A percentile compares a stretch with the other conserved stretches of the same genome.
phyloP scores from a whole-genome alignment of 35 echinoderm and acorn worm species.

The Ptychodera flava region DNA sequence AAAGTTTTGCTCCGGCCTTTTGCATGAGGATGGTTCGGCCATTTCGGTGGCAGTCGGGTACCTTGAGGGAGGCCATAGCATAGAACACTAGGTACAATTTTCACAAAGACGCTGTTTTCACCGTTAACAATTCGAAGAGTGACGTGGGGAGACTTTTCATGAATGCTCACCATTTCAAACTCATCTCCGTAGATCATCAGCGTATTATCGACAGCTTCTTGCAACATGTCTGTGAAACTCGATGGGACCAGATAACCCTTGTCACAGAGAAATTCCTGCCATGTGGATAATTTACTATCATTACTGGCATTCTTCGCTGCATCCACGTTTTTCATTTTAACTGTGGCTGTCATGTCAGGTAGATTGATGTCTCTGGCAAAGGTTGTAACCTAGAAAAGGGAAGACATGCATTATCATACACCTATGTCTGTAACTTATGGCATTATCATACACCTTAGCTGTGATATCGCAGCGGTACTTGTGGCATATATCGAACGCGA shows the following conservation, averaged over 20 bases:
- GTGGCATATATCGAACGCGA: too few relatives aligned
- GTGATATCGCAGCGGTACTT: too few relatives aligned
- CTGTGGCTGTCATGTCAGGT: neutral
- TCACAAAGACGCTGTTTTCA: neutral
- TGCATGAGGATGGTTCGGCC: neutral
- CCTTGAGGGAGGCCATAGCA: neutral
- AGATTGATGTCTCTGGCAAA: neutral
- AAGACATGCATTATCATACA: too few relatives aligned
- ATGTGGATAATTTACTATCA: neutral
- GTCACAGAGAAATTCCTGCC: neutral
- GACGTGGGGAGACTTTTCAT: neutral
- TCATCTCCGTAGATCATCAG: neutral
- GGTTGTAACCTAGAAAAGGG: neutral
- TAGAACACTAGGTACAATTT: neutral
- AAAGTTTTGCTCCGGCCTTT: neutral
- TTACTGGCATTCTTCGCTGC: neutral
- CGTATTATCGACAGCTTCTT: neutral
- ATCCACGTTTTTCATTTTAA: neutral
- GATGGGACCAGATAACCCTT: neutral
- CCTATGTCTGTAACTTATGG: too few relatives aligned
- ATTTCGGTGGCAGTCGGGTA: neutral
- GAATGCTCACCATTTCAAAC: neutral
- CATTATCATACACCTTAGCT: too few relatives aligned
- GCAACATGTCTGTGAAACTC: neutral
- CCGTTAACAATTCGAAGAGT: neutral